Conservation (phyloP, 2,797 vertebrate species). For the Eulemur albifrons region DNA sequence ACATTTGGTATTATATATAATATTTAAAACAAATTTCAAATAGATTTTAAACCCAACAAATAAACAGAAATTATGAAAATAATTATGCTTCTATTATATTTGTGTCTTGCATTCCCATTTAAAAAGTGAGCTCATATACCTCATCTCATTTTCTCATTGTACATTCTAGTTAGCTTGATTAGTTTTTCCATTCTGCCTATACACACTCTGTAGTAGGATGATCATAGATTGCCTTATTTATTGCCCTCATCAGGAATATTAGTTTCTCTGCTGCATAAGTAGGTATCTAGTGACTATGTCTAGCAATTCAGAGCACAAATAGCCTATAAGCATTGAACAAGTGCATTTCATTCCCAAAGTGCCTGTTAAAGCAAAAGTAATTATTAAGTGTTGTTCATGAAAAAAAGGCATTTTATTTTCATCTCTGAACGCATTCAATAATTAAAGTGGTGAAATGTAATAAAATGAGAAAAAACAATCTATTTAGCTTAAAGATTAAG, state of each 20-base stretch:
- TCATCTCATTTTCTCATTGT: not conserved
- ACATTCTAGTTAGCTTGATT: slow-evolving; percentile 12
- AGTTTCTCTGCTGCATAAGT: slow-evolving; percentile 19
- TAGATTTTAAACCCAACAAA: not conserved
- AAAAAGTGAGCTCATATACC: not conserved
- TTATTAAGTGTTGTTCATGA: not conserved
- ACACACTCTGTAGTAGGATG: not conserved
- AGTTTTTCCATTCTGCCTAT: slow-evolving; percentile 33
- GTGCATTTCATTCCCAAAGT: slow-evolving; percentile 52
- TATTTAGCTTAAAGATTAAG: slow-evolving; percentile 11
- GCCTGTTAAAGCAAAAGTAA: slow-evolving; percentile 44
- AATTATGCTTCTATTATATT: not conserved
- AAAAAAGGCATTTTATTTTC: slow-evolving; percentile 9
- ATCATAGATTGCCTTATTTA: slow-evolving; percentile 36
- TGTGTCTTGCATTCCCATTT: not conserved
- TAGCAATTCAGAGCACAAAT: slow-evolving; percentile 45
- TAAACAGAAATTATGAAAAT: not conserved
- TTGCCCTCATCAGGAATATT: slow-evolving; percentile 42
- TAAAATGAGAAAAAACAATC: not conserved
- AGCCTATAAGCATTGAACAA: not conserved
- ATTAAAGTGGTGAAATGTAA: slow-evolving; percentile 49
- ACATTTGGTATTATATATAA: not conserved
- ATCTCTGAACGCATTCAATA: slow-evolving; percentile 19
- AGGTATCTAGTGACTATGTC: not conserved
- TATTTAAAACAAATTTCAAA: not conserved